phyloP scores from a whole-genome alignment of 2,888 invertebrate genomes.

The Branchellion lobata region DNA sequence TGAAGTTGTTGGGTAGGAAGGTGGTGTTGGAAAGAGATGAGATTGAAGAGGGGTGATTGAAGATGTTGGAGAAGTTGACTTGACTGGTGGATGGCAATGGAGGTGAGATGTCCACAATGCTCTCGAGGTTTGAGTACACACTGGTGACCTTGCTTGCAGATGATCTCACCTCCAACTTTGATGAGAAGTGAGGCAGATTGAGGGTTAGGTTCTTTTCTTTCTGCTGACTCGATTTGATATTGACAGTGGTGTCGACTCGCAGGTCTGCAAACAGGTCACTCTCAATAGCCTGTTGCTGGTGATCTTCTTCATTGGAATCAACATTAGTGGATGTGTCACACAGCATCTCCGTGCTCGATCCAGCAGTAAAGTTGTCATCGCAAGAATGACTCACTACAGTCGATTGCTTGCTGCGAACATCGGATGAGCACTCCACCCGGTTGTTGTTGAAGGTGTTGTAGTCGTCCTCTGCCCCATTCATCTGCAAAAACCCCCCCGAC shows the following conservation, averaged over 20 bases:
- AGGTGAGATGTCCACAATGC: slow-evolving; percentile 36
- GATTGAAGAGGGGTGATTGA: background rate
- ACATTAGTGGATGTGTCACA: slow-evolving; percentile 41
- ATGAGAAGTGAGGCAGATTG: background rate
- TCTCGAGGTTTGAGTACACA: slow-evolving; percentile 30
- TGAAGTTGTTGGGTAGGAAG: background rate
- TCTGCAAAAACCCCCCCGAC: slow-evolving; percentile 1
- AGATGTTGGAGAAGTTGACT: slow-evolving; percentile 15
- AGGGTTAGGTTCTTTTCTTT: slow-evolving; percentile 28
- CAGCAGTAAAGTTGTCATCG: slow-evolving; percentile 16
- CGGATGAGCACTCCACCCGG: slow-evolving; percentile 34
- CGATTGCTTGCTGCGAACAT: slow-evolving; percentile 8
- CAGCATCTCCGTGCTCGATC: slow-evolving; percentile 10
- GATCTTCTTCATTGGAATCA: slow-evolving; percentile 4
- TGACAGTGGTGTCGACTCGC: slow-evolving; percentile 39
- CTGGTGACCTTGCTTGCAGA: background rate
- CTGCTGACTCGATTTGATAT: slow-evolving; percentile 21
- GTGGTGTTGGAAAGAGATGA: background rate
- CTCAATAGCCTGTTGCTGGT: background rate
- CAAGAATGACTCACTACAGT: background rate
- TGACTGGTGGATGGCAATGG: slow-evolving; percentile 28
- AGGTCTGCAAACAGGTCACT: slow-evolving; percentile 37
- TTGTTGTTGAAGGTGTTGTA: slow-evolving; percentile 30
- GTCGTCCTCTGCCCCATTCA: slow-evolving; percentile 26
- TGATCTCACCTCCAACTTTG: background rate